Conservation (phyloP, 1,140 invertebrate genomes). For the Bicyclus anynana region DNA sequence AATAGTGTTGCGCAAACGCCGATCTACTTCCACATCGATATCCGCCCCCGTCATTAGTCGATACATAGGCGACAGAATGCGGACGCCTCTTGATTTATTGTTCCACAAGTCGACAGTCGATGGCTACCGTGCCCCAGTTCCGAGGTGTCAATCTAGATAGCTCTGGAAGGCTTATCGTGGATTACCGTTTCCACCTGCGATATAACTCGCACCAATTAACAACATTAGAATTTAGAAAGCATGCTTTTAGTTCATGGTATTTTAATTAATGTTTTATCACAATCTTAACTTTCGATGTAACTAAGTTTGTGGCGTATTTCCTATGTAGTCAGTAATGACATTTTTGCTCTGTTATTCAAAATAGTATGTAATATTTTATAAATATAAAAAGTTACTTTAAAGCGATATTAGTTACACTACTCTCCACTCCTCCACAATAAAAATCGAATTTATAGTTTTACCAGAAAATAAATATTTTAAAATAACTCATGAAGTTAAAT, state of each 20-base stretch:
- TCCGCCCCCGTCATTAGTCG: conserved; percentile 35
- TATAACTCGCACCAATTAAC: background rate
- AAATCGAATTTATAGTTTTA: too few relatives aligned
- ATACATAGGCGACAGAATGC: conserved; percentile 36
- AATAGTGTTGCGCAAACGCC: conserved; percentile 28
- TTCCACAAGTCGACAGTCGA: conserved; percentile 17
- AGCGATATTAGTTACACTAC: too few relatives aligned
- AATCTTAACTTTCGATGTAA: background rate
- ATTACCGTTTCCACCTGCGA: conserved; percentile 3
- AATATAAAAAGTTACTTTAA: too few relatives aligned
- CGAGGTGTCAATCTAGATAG: conserved; percentile 13
- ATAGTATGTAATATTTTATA: too few relatives aligned
- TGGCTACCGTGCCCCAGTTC: conserved; percentile 34
- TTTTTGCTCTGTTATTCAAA: too few relatives aligned
- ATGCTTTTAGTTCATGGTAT: background rate
- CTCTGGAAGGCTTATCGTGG: conserved; percentile 5
- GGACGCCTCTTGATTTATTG: conserved; percentile 40
- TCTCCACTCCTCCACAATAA: too few relatives aligned
- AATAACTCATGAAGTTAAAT: too few relatives aligned
- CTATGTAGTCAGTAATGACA: too few relatives aligned
- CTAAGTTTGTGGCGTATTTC: background rate
- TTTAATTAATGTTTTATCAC: background rate
- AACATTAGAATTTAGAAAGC: conserved; percentile 4
- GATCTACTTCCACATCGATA: conserved; percentile 32
- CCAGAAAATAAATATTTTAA: too few relatives aligned